Evolutionary conservation across 1,140 invertebrate species (phyloP).

Genomic region (Parasteatoda tepidariorum): DNA sequence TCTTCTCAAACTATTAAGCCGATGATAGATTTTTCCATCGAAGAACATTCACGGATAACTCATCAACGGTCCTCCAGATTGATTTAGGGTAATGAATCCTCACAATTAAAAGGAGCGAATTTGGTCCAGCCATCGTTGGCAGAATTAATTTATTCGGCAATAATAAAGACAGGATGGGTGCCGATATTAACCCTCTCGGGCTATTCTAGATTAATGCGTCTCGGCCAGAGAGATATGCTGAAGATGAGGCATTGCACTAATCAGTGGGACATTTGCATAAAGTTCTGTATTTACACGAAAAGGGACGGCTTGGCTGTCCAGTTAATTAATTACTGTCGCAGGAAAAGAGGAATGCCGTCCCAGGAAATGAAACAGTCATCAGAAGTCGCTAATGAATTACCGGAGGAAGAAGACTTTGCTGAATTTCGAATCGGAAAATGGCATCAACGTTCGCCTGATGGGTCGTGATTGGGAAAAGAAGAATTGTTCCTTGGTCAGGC

Average conservation of each 20-base stretch:
- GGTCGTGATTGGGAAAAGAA: neutral
- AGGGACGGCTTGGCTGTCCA: neutral
- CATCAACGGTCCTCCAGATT: neutral
- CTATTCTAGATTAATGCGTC: neutral
- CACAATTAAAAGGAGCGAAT: neutral
- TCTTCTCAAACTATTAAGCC: no score
- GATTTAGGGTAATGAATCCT: neutral
- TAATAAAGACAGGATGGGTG: neutral
- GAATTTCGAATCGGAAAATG: neutral
- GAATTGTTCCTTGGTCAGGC: neutral
- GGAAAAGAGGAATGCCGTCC: neutral
- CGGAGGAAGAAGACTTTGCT: neutral
- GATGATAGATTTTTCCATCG: no score
- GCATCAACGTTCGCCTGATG: neutral
- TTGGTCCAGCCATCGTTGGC: neutral
- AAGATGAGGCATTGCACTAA: neutral
- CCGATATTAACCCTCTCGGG: neutral
- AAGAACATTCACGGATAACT: neutral
- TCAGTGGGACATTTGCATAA: constrained; percentile 16
- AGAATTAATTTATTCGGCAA: neutral
- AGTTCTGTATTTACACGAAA: constrained; percentile 13
- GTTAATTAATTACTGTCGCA: neutral
- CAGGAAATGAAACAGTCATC: neutral
- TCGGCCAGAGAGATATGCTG: neutral
- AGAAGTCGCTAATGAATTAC: neutral